These are phyloP conservation scores for Nomada fabriciana DNA, from an alignment of 2,888 invertebrate genomes.

Conservation along the genomic window DNA sequence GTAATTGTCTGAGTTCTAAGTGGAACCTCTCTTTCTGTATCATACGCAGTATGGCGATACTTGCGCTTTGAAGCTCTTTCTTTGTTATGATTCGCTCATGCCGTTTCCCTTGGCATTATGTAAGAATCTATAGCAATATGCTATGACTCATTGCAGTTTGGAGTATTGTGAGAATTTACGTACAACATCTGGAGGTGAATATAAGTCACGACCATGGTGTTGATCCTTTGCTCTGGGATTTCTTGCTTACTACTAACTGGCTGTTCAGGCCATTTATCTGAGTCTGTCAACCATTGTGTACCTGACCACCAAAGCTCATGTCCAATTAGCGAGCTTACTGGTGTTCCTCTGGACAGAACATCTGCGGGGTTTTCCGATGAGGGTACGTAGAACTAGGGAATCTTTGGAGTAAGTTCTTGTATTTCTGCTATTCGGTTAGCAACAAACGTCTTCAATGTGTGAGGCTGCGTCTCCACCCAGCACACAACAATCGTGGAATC, in stretches of 20 bases:
- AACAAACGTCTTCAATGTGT: background rate
- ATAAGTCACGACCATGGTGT: too few relatives aligned
- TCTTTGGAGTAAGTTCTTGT: background rate
- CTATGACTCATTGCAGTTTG: background rate
- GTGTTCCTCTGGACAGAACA: background rate
- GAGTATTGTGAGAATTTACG: background rate
- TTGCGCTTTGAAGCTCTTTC: background rate
- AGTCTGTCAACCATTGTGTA: background rate
- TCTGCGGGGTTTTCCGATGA: background rate
- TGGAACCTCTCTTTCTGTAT: too few relatives aligned
- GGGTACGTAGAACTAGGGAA: background rate
- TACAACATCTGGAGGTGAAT: background rate
- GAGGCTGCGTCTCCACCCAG: background rate
- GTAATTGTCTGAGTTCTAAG: too few relatives aligned
- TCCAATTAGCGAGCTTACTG: background rate
- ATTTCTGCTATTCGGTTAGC: background rate
- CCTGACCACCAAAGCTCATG: background rate
- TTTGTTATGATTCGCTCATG: background rate
- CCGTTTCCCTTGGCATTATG: background rate
- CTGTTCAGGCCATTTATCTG: background rate
- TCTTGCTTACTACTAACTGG: background rate
- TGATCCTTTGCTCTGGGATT: background rate
- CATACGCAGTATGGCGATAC: too few relatives aligned
- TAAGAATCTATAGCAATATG: background rate
- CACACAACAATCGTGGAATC: background rate